These are phyloP conservation scores for Petroica traversi DNA, from an alignment of 2,113 vertebrate species.

Conservation along the genomic window DNA sequence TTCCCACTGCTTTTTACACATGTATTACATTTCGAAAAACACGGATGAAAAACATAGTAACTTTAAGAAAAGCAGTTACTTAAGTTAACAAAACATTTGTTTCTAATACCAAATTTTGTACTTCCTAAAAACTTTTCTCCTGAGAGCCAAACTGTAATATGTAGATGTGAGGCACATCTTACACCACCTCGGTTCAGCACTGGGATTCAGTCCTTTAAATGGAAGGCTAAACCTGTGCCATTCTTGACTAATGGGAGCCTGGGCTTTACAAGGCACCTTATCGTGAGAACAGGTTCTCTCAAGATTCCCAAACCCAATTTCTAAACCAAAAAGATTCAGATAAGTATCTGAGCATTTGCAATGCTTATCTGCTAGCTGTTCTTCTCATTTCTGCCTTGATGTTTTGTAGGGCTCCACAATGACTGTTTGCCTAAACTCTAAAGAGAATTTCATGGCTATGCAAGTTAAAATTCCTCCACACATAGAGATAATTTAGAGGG, in stretches of 20 bases:
- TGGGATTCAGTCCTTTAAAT: background rate
- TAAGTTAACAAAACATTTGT: background rate
- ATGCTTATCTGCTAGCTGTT: constrained; percentile 53
- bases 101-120: background rate
- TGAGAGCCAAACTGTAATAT: background rate
- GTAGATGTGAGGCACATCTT: background rate
- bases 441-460: background rate
- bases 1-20: background rate
- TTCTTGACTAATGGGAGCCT: background rate
- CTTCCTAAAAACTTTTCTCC: background rate
- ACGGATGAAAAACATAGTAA: background rate
- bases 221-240: background rate
- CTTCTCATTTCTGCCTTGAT: constrained; percentile 40
- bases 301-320: constrained; percentile 53
- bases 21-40: background rate
- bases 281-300: constrained; percentile 41
- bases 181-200: background rate
- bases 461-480: constrained; percentile 4
- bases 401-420: background rate
- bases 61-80: background rate
- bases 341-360: constrained; percentile 61
- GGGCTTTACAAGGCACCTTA: constrained; percentile 13
- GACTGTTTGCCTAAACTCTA: constrained; percentile 3
- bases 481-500: background rate
- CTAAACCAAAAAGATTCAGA: constrained; percentile 55